A percentile compares a stretch with the other conserved stretches of the same genome.
Conservation (phyloP, 2,113 vertebrate species). For the Sterna hirundo region DNA sequence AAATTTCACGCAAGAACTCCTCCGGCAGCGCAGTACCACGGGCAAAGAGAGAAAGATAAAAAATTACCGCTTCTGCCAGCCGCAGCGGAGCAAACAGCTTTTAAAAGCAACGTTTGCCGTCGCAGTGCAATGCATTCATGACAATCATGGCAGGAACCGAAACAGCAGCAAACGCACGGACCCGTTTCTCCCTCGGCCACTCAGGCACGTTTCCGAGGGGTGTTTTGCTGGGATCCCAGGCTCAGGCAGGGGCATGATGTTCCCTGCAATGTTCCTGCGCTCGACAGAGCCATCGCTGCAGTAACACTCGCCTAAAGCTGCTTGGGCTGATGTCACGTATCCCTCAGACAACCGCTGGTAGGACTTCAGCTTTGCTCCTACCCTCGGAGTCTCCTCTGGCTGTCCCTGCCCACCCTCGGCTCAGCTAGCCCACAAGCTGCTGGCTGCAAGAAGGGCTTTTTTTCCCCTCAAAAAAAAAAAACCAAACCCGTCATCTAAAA, state of each 20-base stretch:
- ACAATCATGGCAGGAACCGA: fast-evolving
- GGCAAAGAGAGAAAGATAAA: neutral
- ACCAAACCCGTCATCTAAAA: neutral
- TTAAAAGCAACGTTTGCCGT: neutral
- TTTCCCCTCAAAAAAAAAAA: neutral
- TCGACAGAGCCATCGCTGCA: fast-evolving
- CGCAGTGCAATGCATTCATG: fast-evolving
- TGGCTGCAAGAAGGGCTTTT: neutral
- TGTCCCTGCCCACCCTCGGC: neutral
- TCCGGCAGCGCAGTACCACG: neutral
- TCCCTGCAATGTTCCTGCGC: neutral
- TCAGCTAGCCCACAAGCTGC: neutral
- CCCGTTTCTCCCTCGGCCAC: neutral
- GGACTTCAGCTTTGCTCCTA: neutral
- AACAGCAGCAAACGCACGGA: neutral
- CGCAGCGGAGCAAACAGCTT: neutral
- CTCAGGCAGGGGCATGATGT: neutral
- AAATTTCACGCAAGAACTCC: no score
- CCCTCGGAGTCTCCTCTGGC: neutral
- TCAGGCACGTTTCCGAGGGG: fast-evolving
- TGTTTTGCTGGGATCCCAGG: neutral
- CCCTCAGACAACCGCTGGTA: neutral
- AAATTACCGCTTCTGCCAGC: neutral
- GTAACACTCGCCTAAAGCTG: neutral
- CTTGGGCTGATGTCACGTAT: fast-evolving